Base-by-base conservation (phyloP, 64 coral and sea anemone genomes). In the Porites australiensis region DNA sequence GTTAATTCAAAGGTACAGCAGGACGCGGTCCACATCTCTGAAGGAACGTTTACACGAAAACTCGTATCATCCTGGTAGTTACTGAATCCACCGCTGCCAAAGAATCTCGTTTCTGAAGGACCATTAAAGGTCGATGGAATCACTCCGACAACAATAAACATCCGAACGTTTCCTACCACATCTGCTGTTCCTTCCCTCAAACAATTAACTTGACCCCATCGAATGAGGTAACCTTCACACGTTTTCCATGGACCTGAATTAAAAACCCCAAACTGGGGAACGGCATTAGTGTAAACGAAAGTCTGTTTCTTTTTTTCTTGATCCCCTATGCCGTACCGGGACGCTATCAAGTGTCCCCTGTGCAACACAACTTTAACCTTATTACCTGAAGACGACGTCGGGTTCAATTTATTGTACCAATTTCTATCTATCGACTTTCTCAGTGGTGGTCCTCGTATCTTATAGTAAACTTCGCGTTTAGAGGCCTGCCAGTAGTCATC, bases 41-140 rank as follows among this genome's bases (percentile, higher is more conserved):
- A 10, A 5, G 75, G 75, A n/a, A 77, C 48, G 50, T 77, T 77
- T 12, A 11, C 49, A n/a, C 6, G 75, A 50, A 10, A 77, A 4
- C 22, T 37, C 27, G 27, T 10, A 2, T 27, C 14, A 23, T 53
- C 18, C 10, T 79, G 79, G 16, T 83, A 52, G 55, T 54, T 44
- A 85, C 61, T 70, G 12, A 79, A 66, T 10, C 53, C 90, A 16
- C 74, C 67, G 44, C 45, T 54, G 65, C 77, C 78, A 74, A 66
- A 68, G 8, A 1, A 70, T 18, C 67, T 67, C 27, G 46, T 13
- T 53, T 46, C 16, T 60, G 22, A 64, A 55, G 72, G 50, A 57
- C 18, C 74, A 3, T 44, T 13, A 2, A 9, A 20, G 6, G 70
- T 72, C 4, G 70, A 72, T 7, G 70, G 70, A 43, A 72, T 72